phyloP scores from a whole-genome alignment of 2,113 vertebrate species.

The Sphyrna mokarran region DNA sequence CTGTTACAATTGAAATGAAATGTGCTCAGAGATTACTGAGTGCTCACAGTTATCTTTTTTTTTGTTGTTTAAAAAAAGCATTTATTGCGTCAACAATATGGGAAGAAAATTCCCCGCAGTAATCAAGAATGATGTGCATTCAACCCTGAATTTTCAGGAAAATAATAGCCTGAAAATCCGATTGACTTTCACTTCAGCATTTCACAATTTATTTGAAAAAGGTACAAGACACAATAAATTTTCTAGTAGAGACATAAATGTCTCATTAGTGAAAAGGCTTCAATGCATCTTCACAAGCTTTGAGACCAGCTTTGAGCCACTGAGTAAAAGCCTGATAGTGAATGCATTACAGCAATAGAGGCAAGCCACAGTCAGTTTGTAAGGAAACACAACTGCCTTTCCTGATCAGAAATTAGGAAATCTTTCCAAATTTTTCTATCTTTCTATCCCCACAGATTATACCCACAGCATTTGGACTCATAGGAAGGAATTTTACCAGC shows the following conservation, averaged over 20 bases:
- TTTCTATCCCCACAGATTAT: background rate
- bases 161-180: conserved; percentile 30
- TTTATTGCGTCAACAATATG: conserved; percentile 28
- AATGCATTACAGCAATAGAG: background rate
- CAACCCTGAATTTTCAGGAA: conserved; percentile 29
- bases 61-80: conserved; percentile 19
- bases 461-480: too few species aligned
- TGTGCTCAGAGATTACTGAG: background rate
- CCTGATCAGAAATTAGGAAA: background rate
- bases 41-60: background rate
- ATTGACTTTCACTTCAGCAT: conserved; percentile 17
- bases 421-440: too few species aligned
- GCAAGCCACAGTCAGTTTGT: background rate
- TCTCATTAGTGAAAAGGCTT: conserved; percentile 34
- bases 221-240: conserved; percentile 36
- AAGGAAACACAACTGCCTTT: background rate
- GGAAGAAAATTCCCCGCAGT: conserved; percentile 26
- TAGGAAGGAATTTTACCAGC: too few species aligned
- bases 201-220: conserved; percentile 31
- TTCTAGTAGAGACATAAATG: conserved; percentile 32
- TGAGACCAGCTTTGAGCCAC: background rate
- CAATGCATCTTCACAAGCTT: background rate
- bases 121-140: conserved; percentile 34
- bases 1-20: conserved; percentile 13
- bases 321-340: background rate